Evolutionary conservation across 1,140 invertebrate genomes (phyloP), one percentile per base, ranked within the genome.

Genomic region (Caenorhabditis tropicalis): DNA sequence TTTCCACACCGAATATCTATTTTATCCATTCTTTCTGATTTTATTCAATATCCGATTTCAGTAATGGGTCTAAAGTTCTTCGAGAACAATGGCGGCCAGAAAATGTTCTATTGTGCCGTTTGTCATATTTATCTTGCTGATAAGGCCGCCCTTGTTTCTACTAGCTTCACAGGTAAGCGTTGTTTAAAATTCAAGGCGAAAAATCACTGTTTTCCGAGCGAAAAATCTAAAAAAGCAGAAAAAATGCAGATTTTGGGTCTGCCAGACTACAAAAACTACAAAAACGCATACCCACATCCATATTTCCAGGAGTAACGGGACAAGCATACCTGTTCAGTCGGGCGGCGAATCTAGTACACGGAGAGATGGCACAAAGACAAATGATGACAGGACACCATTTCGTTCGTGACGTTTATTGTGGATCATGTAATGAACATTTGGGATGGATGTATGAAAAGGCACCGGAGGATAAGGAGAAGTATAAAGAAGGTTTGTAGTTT

Each of bases 391-490:
- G 65, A 24, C 3, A n/a, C 10, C 65, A 74, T 43, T 74, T 43
- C 24, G 65, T 74, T 15, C 33, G 65, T 19, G 65, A 74, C 29
- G 36, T 43, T 24, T 74, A 24, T n/a, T 74, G 65, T 74, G 36
- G 7, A 2, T 3, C 6, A 19, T 74, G 65, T n/a, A 21, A 46
- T 3, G 36, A 39, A 9, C 36, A 46, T 39, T 2, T 74, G 36
- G 65, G 65, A 74, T 74, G 65, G 65, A 74, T 43, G 36, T 74
- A 74, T 15, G 65, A 74, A 24, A 36, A 19, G 36, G 65, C 65
- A 19, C 36, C 65, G 19, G n/a, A 43, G 2, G 36, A 74, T 43
- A 43, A 74, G 9, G 65, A 74, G 16, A 43, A 24, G 36, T 74
- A 74, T 43, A 74, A 74, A 46, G 65, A 74, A 74, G 65, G 65